Conservation (phyloP, 2,888 invertebrate species). For the Cantharis flavilabris region DNA sequence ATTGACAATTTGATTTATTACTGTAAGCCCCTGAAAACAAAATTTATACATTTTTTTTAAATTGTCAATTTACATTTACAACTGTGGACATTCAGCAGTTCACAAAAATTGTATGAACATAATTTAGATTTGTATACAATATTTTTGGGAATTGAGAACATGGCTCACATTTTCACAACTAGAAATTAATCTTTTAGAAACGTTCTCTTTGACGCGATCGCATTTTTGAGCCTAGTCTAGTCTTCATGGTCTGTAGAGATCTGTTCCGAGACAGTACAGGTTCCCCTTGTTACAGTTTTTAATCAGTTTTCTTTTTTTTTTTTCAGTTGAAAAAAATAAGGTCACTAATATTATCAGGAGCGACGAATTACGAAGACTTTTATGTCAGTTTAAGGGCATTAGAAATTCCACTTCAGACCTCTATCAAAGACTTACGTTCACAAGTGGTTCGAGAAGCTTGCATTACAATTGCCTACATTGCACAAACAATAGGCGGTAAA, state of each 20-base stretch:
- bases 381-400: constrained; percentile 74
- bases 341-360: constrained; percentile 81
- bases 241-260: no score
- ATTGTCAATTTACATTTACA: background rate
- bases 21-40: background rate
- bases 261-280: no score
- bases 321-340: constrained; percentile 83
- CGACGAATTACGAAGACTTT: constrained; percentile 72
- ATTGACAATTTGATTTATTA: background rate
- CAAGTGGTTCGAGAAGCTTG: constrained; percentile 94
- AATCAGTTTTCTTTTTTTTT: constrained; percentile 38
- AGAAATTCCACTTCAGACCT: constrained; percentile 79
- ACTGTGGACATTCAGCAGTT: no score
- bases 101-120: no score
- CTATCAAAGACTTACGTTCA: constrained; percentile 87
- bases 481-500: constrained; percentile 81
- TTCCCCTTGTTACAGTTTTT: background rate
- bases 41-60: background rate
- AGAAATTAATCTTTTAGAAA: no score
- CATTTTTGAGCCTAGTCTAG: no score
- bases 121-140: no score
- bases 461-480: constrained; percentile 90
- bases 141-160: no score
- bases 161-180: no score
- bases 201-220: no score